These are phyloP conservation scores for Gobio gobio DNA, from an alignment of 2,113 vertebrate species.

Conservation along the genomic window DNA sequence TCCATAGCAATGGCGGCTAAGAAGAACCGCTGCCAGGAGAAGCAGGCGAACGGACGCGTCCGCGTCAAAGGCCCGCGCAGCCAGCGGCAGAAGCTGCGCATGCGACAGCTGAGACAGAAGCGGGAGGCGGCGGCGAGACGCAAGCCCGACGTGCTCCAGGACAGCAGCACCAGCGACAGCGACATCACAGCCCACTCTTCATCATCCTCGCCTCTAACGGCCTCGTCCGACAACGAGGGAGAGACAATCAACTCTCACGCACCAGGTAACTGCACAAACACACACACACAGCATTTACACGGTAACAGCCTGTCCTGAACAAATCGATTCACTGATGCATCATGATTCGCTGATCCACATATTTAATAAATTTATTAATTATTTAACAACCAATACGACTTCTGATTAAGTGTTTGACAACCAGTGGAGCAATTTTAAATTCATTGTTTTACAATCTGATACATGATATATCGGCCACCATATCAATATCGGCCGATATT, in stretches of 20 bases:
- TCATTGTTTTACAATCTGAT: not conserved
- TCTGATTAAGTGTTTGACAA: not conserved
- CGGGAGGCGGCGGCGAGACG: constrained; percentile 93
- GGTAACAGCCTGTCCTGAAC: not conserved
- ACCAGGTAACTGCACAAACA: constrained; percentile 78
- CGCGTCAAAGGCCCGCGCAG: constrained; percentile 90
- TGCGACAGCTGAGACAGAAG: constrained; percentile 91
- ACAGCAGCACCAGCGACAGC: constrained; percentile 98
- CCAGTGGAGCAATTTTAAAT: not conserved
- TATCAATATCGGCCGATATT: too few species aligned
- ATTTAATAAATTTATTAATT: not conserved
- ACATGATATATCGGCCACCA: not conserved
- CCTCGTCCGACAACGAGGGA: constrained; percentile 87
- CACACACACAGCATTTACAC: not conserved
- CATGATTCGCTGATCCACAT: not conserved
- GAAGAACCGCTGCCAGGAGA: constrained; percentile 93
- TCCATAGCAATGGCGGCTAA: constrained; percentile 92
- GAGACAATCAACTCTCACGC: constrained; percentile 97
- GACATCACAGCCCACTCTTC: constrained; percentile 96
- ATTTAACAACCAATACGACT: not conserved
- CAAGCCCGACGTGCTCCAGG: constrained; percentile 97
- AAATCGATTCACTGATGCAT: constrained; percentile 21
- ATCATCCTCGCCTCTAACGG: constrained; percentile 88
- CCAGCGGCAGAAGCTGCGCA: constrained; percentile 96
- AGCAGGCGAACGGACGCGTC: constrained; percentile 87